A percentile compares a stretch with the other conserved stretches of the same genome.
Evolutionary conservation across 2,113 vertebrate genomes (phyloP).

Genomic region (Dendrocopos noguchii): DNA sequence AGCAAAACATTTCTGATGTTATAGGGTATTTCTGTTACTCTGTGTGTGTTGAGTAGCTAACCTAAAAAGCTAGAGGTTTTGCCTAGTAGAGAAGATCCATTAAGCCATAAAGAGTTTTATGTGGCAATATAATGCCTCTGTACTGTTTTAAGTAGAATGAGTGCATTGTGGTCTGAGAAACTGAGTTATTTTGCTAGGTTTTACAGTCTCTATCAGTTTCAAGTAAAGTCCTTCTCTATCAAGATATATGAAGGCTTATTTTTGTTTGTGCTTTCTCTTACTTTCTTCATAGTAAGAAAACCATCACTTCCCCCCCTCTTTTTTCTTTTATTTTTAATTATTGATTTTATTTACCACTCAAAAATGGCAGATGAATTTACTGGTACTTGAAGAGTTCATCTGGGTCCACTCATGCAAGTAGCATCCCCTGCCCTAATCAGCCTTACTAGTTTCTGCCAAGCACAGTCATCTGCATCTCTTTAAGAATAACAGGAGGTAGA

Average conservation of each 20-base stretch:
- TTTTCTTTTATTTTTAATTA: background rate
- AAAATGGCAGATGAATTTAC: background rate
- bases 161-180: background rate
- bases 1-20: background rate
- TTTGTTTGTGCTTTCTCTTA: background rate
- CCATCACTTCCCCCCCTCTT: background rate
- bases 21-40: background rate
- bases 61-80: background rate
- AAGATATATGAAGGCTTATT: accelerated
- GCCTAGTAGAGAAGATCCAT: background rate
- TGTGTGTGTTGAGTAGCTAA: background rate
- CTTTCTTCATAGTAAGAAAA: background rate
- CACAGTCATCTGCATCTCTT: background rate
- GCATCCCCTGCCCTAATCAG: background rate
- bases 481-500: background rate
- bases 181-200: background rate
- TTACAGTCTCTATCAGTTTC: background rate
- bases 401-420: background rate
- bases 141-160: background rate
- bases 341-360: background rate
- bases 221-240: background rate
- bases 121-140: background rate
- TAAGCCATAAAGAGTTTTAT: background rate
- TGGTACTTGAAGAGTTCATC: background rate
- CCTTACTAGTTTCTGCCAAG: background rate